phyloP scores from a whole-genome alignment of 2,797 vertebrate genomes.

The Gymnoscopelus braueri region DNA sequence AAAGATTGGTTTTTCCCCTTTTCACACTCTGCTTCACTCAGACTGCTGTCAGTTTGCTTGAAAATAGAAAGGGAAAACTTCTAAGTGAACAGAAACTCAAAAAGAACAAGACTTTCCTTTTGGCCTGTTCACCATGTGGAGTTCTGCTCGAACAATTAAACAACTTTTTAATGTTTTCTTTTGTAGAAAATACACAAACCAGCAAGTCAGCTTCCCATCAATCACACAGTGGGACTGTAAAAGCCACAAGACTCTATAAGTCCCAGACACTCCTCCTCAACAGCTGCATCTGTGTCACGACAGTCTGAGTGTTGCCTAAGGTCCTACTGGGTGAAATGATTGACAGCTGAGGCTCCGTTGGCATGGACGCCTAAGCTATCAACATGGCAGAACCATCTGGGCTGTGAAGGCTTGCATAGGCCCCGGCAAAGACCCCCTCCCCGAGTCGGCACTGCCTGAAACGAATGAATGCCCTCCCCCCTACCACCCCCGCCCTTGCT shows the following conservation, averaged over 20 bases:
- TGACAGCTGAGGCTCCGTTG: conserved; percentile 34
- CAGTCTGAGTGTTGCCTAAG: neutral
- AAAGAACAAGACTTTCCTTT: conserved; percentile 37
- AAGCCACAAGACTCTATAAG: conserved; percentile 16
- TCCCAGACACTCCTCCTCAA: neutral
- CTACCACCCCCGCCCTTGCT: neutral
- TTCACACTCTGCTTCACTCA: conserved; percentile 21
- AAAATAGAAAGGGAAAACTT: conserved; percentile 28
- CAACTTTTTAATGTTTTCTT: too few species aligned
- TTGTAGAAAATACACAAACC: conserved; percentile 36
- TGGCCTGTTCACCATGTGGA: conserved; percentile 31
- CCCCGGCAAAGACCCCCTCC: conserved; percentile 16
- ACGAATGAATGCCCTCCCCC: neutral
- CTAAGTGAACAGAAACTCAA: neutral
- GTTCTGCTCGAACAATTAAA: conserved; percentile 44
- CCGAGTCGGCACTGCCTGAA: neutral
- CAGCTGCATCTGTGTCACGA: neutral
- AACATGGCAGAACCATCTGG: conserved; percentile 41
- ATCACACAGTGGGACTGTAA: conserved; percentile 41
- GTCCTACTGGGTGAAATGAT: conserved; percentile 18
- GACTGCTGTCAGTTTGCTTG: conserved; percentile 38
- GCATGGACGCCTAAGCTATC: conserved; percentile 1
- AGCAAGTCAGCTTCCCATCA: conserved; percentile 54
- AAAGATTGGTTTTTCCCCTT: conserved; percentile 9
- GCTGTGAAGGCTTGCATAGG: conserved; percentile 44